A percentile compares a stretch with the other conserved stretches of the same genome.
Evolutionary conservation across 2,797 vertebrate genomes (phyloP).

Genomic region (Sardinella longiceps): DNA sequence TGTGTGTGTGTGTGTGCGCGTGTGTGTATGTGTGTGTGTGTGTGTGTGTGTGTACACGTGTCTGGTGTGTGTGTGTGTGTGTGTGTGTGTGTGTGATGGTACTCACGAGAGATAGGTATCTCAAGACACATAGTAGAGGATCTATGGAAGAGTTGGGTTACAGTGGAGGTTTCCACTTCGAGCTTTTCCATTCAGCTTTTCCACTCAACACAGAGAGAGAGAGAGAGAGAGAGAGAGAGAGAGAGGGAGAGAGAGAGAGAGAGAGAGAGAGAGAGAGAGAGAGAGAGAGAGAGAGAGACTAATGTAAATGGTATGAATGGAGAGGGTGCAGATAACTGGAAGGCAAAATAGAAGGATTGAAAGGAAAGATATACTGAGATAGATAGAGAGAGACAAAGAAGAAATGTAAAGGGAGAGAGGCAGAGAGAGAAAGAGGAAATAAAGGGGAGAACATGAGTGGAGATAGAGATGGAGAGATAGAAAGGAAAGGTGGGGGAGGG

Average conservation of each 20-base stretch:
- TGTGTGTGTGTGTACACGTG: not conserved
- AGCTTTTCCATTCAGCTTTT: conserved; percentile 14
- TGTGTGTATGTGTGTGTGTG: not conserved
- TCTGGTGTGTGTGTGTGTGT: not conserved
- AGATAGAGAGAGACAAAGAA: not conserved
- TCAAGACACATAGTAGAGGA: conserved; percentile 18
- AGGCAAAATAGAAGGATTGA: not conserved
- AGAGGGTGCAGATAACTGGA: too few species aligned
- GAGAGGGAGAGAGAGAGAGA: conserved; percentile 7
- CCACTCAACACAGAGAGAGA: not conserved
- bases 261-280: not conserved
- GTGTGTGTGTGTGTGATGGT: not conserved
- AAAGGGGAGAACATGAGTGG: too few species aligned
- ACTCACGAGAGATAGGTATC: conserved; percentile 20
- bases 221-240: conserved; percentile 19
- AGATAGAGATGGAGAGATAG: not conserved
- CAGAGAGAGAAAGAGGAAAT: not conserved
- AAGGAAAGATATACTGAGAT: too few species aligned
- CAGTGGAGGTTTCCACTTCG: conserved; percentile 30
- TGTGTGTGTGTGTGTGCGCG: not conserved
- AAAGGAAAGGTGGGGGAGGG: not conserved
- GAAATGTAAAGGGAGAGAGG: not conserved
- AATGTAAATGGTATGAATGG: not conserved
- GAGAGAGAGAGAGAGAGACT: too few species aligned
- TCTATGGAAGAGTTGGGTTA: conserved; percentile 34